Conservation (phyloP, 30 jellyfish, hydroid and myxozoan genomes). For the Calvadosia cruxmelitensis region DNA sequence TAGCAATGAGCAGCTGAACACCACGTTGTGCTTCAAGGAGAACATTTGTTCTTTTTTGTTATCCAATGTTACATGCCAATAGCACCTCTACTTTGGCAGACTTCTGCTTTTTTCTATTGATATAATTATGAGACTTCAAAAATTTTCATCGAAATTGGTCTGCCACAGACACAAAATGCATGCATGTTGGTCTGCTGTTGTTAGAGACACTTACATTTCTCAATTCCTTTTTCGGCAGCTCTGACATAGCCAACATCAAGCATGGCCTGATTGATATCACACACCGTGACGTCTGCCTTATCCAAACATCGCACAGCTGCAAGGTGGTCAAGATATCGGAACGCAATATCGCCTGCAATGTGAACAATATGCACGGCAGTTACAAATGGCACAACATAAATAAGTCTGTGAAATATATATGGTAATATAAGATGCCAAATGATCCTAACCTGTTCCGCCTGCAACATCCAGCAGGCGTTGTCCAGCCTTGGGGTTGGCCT, state of each 20-base stretch:
- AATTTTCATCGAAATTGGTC: not conserved
- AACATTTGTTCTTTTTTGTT: too few species aligned
- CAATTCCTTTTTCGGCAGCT: conserved; percentile 60
- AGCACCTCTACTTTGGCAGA: too few species aligned
- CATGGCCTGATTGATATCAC: conserved; percentile 94
- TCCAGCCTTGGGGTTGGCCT: conserved; percentile 66
- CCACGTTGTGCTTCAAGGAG: too few species aligned
- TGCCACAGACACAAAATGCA: not conserved
- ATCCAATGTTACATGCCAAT: too few species aligned
- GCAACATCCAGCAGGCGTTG: conserved; percentile 86
- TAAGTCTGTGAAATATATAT: too few species aligned
- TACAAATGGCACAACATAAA: too few species aligned
- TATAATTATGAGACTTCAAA: too few species aligned
- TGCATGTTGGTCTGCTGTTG: not conserved
- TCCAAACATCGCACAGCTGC: conserved; percentile 2
- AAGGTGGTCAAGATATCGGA: conserved; percentile 69
- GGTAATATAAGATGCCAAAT: too few species aligned
- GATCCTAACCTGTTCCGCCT: conserved; percentile 99
- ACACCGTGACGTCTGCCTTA: conserved; percentile 28
- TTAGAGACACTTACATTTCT: conserved; percentile 25
- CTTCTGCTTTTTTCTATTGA: too few species aligned
- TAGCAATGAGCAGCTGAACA: too few species aligned
- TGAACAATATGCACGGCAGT: not conserved
- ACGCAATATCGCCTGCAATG: conserved; percentile 90
- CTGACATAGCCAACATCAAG: conserved; percentile 81